These are phyloP conservation scores for Ceratosolen solmsi DNA, from an alignment of 1,140 invertebrate genomes.

Conservation along the genomic window DNA sequence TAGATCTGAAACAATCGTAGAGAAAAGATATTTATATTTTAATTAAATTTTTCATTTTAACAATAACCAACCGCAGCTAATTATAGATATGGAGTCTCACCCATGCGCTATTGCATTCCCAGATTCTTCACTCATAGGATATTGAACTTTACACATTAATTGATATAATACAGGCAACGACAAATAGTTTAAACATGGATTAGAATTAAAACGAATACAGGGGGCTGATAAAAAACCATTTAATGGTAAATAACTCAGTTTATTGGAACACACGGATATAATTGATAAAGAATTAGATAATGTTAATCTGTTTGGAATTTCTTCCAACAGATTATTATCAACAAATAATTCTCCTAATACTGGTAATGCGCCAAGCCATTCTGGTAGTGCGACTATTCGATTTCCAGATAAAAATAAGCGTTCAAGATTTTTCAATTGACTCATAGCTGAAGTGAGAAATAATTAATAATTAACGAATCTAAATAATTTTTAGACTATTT, in stretches of 20 bases:
- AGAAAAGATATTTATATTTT: conserved; percentile 8
- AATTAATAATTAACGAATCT: conserved; percentile 15
- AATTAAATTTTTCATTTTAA: conserved; percentile 26
- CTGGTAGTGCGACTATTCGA: conserved; percentile 60
- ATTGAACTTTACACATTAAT: conserved; percentile 53
- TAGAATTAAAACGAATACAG: conserved; percentile 61
- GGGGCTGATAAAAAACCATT: conserved; percentile 66
- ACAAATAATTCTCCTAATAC: conserved; percentile 60
- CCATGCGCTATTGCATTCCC: conserved; percentile 51
- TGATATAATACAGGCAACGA: conserved; percentile 63
- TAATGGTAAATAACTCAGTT: conserved; percentile 64
- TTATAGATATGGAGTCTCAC: conserved; percentile 49
- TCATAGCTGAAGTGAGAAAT: conserved; percentile 55
- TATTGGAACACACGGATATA: conserved; percentile 66
- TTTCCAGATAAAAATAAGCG: conserved; percentile 61
- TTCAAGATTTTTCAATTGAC: conserved; percentile 58
- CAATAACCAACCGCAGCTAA: no score
- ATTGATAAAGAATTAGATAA: conserved; percentile 56
- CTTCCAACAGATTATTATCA: conserved; percentile 63
- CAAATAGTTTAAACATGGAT: conserved; percentile 64
- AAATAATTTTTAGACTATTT: conserved; percentile 11
- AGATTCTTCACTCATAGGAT: conserved; percentile 38
- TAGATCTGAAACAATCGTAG: conserved; percentile 57
- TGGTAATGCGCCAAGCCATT: conserved; percentile 64
- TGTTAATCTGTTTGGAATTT: conserved; percentile 66